phyloP scores from a whole-genome alignment of 2,113 vertebrate genomes.

The Motacilla tschutschensis region DNA sequence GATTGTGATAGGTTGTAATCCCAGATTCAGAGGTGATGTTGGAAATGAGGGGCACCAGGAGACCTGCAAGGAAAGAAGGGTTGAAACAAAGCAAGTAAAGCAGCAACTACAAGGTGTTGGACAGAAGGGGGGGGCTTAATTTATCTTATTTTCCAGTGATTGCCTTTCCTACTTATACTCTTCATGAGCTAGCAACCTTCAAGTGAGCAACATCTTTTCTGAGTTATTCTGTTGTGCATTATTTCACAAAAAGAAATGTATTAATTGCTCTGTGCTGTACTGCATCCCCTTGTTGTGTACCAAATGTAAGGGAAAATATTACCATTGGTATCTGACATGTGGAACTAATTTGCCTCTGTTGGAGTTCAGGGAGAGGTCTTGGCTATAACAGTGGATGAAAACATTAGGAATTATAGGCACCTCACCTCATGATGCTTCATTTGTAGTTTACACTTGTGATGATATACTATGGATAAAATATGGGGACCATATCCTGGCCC shows the following conservation, averaged over 20 bases:
- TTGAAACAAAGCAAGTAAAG: not conserved
- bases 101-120: not conserved
- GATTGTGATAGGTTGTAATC: not conserved
- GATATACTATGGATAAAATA: conserved; percentile 21
- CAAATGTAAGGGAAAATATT: conserved; percentile 34
- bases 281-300: not conserved
- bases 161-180: not conserved
- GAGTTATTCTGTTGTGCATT: not conserved
- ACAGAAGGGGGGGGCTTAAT: not conserved
- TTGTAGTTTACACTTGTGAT: conserved; percentile 6
- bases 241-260: conserved; percentile 24
- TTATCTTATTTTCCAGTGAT: not conserved
- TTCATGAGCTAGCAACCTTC: not conserved
- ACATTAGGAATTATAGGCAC: not conserved
- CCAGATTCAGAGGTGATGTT: not conserved
- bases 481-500: not conserved
- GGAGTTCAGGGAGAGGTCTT: conserved; percentile 54
- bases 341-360: conserved; percentile 28
- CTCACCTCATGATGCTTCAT: conserved; percentile 1
- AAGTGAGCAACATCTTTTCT: not conserved
- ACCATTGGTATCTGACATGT: not conserved
- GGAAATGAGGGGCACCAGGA: not conserved
- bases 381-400: conserved; percentile 21
- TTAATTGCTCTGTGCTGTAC: not conserved
- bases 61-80: not conserved